These are phyloP conservation scores for Camponotus pennsylvanicus DNA, from an alignment of 1,140 invertebrate genomes.

Conservation along the genomic window DNA sequence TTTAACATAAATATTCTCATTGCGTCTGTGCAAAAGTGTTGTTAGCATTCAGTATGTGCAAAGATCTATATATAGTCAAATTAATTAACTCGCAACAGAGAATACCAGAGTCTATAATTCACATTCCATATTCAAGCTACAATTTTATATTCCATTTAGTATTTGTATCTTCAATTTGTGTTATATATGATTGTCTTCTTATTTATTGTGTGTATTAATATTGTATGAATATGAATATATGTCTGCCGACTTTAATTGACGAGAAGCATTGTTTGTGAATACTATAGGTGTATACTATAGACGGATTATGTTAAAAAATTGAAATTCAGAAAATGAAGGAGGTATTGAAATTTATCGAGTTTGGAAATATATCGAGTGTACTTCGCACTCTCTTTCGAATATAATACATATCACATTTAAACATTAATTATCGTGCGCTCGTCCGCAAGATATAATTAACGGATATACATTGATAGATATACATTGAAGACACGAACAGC, in stretches of 20 bases:
- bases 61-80: neutral
- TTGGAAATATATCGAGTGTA: slow-evolving; percentile 25
- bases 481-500: slow-evolving; percentile 24
- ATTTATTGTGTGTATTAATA: slow-evolving; percentile 66
- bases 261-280: neutral
- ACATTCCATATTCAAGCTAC: slow-evolving; percentile 74
- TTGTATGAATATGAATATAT: slow-evolving; percentile 30
- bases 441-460: slow-evolving; percentile 1
- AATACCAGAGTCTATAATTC: slow-evolving; percentile 53
- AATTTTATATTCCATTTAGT: slow-evolving; percentile 77
- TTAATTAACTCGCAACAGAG: slow-evolving; percentile 30
- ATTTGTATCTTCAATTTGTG: slow-evolving; percentile 74
- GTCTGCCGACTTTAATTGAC: slow-evolving; percentile 14
- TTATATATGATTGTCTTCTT: slow-evolving; percentile 71
- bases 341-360: neutral
- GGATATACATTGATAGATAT: neutral
- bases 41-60: neutral
- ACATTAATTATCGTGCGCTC: slow-evolving; percentile 19
- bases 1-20: neutral
- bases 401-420: slow-evolving; percentile 70
- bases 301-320: neutral
- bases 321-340: neutral
- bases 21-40: neutral
- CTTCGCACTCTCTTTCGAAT: slow-evolving; percentile 32
- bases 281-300: neutral